These are phyloP conservation scores for Equus quagga DNA, from an alignment of 2,113 vertebrate genomes.

Conservation along the genomic window DNA sequence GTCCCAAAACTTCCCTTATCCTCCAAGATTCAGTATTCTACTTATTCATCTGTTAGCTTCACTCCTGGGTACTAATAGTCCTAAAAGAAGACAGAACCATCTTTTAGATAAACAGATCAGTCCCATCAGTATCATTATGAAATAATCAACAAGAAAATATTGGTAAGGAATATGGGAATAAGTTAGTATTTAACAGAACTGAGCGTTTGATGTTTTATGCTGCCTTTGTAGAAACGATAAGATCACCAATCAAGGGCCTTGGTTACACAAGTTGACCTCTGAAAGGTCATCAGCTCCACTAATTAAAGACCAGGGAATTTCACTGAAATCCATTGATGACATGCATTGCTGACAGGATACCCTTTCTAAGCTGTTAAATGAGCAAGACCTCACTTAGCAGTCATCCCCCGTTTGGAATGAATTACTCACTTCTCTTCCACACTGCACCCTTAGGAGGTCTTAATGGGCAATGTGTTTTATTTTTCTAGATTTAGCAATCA, in stretches of 20 bases:
- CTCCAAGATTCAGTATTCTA: neutral
- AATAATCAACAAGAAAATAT: conserved; percentile 45
- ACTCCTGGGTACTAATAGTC: neutral
- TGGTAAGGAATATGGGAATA: neutral
- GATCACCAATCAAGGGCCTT: neutral
- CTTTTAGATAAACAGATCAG: conserved; percentile 57
- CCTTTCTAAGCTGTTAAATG: conserved; percentile 49
- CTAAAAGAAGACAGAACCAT: neutral
- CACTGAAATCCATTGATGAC: conserved; percentile 18
- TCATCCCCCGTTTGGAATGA: conserved; percentile 41
- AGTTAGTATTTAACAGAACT: conserved; percentile 39
- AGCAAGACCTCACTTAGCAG: conserved; percentile 43
- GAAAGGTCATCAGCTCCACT: conserved; percentile 50
- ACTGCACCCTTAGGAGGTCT: conserved; percentile 69
- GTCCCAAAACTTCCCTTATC: neutral
- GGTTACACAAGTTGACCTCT: conserved; percentile 4
- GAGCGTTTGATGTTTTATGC: conserved; percentile 42
- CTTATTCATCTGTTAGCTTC: neutral
- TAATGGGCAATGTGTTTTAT: conserved; percentile 62
- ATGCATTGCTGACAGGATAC: conserved; percentile 51
- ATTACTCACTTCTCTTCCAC: conserved; percentile 55
- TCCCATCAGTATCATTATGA: conserved; percentile 3
- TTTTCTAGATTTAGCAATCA: conserved; percentile 74
- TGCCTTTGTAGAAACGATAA: neutral
- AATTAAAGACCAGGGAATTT: conserved; percentile 66